Evolutionary conservation across 2,113 vertebrate genomes (phyloP).

Genomic region (Mormyrus iriodes): DNA sequence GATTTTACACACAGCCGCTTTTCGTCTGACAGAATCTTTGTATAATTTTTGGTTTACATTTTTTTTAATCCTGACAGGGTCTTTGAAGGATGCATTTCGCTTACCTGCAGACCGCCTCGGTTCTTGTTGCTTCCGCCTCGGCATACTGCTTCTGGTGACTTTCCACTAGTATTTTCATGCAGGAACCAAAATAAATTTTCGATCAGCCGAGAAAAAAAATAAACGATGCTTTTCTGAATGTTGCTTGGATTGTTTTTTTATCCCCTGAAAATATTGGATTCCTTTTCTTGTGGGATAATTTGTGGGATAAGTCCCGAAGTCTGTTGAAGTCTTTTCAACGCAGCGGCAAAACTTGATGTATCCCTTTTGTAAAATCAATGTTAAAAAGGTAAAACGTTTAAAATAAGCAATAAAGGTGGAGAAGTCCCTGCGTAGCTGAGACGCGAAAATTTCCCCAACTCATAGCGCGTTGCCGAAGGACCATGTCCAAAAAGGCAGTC

Average conservation of each 20-base stretch:
- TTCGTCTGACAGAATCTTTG: background rate
- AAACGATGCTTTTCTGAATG: constrained; percentile 29
- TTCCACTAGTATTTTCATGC: constrained; percentile 62
- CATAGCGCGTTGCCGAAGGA: constrained; percentile 49
- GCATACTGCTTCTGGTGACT: constrained; percentile 65
- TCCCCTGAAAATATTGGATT: constrained; percentile 27
- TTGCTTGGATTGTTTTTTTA: constrained; percentile 32
- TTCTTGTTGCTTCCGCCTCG: constrained; percentile 76
- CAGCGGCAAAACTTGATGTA: constrained; percentile 12
- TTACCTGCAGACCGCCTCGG: constrained; percentile 82
- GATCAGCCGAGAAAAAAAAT: constrained; percentile 28
- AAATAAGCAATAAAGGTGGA: constrained; percentile 25
- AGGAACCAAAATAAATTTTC: constrained; percentile 44
- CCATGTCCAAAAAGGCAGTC: constrained; percentile 55
- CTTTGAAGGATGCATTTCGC: background rate
- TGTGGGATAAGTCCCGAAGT: constrained; percentile 33
- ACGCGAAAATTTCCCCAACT: constrained; percentile 44
- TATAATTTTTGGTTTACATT: background rate
- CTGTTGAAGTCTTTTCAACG: constrained; percentile 7
- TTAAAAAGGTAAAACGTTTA: constrained; percentile 22
- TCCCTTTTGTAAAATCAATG: constrained; percentile 22
- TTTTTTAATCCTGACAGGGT: background rate
- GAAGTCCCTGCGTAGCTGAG: constrained; percentile 20
- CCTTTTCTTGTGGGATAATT: constrained; percentile 25
- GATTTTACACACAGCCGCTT: background rate